Percentiles rank a stretch among this genome's conserved stretches.
Evolutionary conservation across 2,113 vertebrate species (phyloP).

Genomic region (Plestiodon gilberti): DNA sequence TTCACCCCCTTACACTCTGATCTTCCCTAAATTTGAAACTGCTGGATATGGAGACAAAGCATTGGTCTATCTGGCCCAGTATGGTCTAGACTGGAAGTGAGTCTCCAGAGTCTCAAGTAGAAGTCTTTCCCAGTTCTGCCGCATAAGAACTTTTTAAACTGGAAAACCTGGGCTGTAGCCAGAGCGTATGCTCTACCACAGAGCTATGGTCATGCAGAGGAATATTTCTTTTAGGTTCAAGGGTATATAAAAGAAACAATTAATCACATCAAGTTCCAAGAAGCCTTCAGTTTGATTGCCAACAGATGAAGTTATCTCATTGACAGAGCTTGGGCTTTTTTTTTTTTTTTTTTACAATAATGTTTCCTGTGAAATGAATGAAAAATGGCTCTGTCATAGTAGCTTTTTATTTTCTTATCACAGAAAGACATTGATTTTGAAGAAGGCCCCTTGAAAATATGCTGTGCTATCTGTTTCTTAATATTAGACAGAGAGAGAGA

Average conservation of each 20-base stretch:
- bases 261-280: conserved; percentile 15
- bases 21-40: no score
- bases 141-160: not conserved
- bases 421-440: conserved; percentile 44
- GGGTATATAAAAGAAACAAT: conserved; percentile 14
- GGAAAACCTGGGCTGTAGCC: not conserved
- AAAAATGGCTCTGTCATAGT: not conserved
- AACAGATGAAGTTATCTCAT: conserved; percentile 28
- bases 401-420: conserved; percentile 32
- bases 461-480: conserved; percentile 54
- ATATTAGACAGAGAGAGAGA: conserved; percentile 45
- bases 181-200: not conserved
- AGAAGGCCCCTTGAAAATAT: conserved; percentile 13
- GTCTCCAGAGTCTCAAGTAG: no score
- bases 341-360: conserved; percentile 27
- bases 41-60: no score
- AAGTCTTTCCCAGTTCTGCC: not conserved
- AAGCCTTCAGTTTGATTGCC: conserved; percentile 29
- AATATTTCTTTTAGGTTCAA: not conserved
- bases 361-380: not conserved
- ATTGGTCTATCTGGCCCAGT: no score
- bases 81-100: no score
- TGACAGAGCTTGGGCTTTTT: not conserved
- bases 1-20: no score
- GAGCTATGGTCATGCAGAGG: not conserved